These are phyloP conservation scores for Hypolimnas misippus DNA, from an alignment of 2,888 invertebrate species.

Conservation along the genomic window DNA sequence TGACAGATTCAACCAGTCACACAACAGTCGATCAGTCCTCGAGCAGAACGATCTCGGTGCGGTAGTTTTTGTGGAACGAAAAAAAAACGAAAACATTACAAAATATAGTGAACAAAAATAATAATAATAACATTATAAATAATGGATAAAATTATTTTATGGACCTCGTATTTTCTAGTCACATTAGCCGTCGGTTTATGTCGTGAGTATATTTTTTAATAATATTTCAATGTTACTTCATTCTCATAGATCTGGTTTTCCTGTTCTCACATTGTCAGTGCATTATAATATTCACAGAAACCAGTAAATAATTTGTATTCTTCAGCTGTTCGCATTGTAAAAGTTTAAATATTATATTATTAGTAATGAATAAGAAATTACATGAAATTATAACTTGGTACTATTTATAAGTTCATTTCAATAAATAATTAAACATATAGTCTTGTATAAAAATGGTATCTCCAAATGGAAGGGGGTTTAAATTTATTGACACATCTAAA, in stretches of 20 bases:
- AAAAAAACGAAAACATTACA: conserved; percentile 1
- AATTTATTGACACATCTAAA: too few species aligned
- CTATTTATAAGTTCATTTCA: too few species aligned
- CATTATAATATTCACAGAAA: conserved; percentile 1
- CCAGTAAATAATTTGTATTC: background rate
- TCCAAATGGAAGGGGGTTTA: too few species aligned
- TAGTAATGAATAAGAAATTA: background rate
- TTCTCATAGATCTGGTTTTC: conserved; percentile 14
- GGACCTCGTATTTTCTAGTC: conserved; percentile 21
- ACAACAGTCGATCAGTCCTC: conserved; percentile 7
- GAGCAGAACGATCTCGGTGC: conserved; percentile 4
- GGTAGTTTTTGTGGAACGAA: conserved; percentile 17
- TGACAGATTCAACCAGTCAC: conserved; percentile 8
- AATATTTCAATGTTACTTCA: conserved; percentile 20
- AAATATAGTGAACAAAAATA: conserved; percentile 5
- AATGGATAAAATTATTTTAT: conserved; percentile 19
- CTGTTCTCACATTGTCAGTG: conserved; percentile 5
- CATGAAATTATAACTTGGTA: too few species aligned
- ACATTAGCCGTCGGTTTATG: conserved; percentile 29
- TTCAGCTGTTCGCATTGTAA: too few species aligned
- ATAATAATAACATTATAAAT: conserved; percentile 12
- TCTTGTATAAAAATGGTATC: too few species aligned
- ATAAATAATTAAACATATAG: too few species aligned
- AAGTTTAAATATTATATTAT: background rate
- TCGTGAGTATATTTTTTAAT: conserved; percentile 32